Base-by-base conservation (phyloP, 1,140 invertebrate species). In the Lanistes nyassanus region DNA sequence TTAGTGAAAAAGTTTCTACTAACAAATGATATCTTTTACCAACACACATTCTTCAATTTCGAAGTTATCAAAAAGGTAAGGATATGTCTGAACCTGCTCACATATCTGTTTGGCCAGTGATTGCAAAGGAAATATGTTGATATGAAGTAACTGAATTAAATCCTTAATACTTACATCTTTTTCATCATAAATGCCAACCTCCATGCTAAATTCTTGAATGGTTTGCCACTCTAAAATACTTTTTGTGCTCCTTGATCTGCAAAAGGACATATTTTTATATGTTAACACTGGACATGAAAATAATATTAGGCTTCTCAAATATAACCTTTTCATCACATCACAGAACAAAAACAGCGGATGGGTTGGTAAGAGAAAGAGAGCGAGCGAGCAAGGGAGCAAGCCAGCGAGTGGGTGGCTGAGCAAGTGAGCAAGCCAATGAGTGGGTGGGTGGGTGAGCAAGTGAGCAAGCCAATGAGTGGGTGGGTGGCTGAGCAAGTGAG, bases 181-280 rank as follows among this genome's bases (percentile, higher is more conserved):
- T 58, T 86, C 84, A 81, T 85, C 86, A 80, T 83, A 86, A 39
- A 88, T 85, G 23, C 87, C 86, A 65, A 80, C 77, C 53, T 82
- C 82, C 55, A 85, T 81, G 19, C 83, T 85, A 79, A 82, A 82
- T 13, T 76, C 56, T 76, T 81, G 79, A 37, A 86, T 80, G 5
- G 68, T 76, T 4, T 76, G 66, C 84, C 85, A 88, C 42, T 82
- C 79, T 51, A 88, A 67, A 19, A 84, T 80, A 66, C 80, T 84
- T 34, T 76, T 75, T 36, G 77, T 76, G 31, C 37, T 67, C 62
- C 85, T 74, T 56, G 81, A 80, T 21, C 86, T 87, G 75, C 19
- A 73, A 75, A 74, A 69, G 58, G 51, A 64, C 31, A 66, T 47
- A n/a, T n/a, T n/a, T 47, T 47, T 47, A 47, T 47, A 0, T 3